A percentile compares a stretch with the other conserved stretches of the same genome.
These are phyloP conservation scores for Phaonia tiefii DNA, from an alignment of 2,888 invertebrate species.

Conservation along the genomic window DNA sequence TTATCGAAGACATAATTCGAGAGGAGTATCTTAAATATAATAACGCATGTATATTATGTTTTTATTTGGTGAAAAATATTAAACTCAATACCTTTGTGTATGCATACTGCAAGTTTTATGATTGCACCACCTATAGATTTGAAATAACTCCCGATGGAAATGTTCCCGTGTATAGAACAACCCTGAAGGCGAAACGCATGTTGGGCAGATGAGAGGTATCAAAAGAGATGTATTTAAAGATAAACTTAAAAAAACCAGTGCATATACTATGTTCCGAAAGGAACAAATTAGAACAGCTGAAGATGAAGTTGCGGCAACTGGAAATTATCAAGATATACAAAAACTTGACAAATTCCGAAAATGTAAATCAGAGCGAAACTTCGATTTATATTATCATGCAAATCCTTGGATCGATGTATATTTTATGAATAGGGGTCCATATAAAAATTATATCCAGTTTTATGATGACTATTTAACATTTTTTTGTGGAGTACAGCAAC, in stretches of 20 bases:
- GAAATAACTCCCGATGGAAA: neutral
- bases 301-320: conserved; percentile 16
- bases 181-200: neutral
- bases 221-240: conserved; percentile 18
- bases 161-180: conserved; percentile 17
- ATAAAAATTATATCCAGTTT: conserved; percentile 3
- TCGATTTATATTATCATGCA: neutral
- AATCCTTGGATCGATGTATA: neutral
- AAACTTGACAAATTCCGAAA: conserved; percentile 28
- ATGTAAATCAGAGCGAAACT: conserved; percentile 3
- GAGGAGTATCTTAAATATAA: conserved; percentile 28
- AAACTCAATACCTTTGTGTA: neutral
- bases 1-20: conserved; percentile 11
- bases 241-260: too few relatives aligned
- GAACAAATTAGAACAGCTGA: conserved; percentile 11
- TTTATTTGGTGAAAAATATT: neutral
- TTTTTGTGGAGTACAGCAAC: neutral
- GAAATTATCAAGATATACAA: conserved; percentile 25
- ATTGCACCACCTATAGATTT: conserved; percentile 28
- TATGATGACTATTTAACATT: neutral
- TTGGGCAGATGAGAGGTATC: conserved; percentile 27
- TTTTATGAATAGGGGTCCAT: conserved; percentile 8
- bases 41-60: conserved; percentile 28
- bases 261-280: neutral
- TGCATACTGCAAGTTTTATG: conserved; percentile 5